These are phyloP conservation scores for Thymelicus sylvestris DNA, from an alignment of 2,888 invertebrate genomes.

Conservation along the genomic window DNA sequence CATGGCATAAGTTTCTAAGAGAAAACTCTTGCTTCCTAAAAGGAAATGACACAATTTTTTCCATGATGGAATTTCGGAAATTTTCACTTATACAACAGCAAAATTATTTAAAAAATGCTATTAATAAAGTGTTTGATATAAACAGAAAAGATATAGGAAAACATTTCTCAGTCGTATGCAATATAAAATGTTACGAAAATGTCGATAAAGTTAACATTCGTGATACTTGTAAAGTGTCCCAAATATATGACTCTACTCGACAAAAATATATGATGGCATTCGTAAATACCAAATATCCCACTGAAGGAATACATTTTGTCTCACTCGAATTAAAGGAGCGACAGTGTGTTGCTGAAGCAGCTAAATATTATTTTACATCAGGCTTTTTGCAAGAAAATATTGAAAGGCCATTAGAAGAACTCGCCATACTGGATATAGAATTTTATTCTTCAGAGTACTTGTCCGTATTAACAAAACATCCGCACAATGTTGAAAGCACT, in stretches of 20 bases:
- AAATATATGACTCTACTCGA: constrained; percentile 76
- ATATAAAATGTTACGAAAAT: constrained; percentile 79
- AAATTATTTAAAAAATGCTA: constrained; percentile 86
- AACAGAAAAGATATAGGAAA: constrained; percentile 86
- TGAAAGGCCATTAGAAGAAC: constrained; percentile 49
- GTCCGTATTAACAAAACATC: constrained; percentile 88
- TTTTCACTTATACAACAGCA: constrained; percentile 94
- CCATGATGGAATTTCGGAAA: constrained; percentile 89
- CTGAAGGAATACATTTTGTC: constrained; percentile 79
- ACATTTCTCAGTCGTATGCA: constrained; percentile 84
- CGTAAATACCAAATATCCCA: constrained; percentile 64
- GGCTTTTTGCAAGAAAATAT: constrained; percentile 63
- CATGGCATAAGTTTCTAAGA: constrained; percentile 90
- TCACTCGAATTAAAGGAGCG: constrained; percentile 76
- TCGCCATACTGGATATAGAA: constrained; percentile 87
- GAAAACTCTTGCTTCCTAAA: constrained; percentile 90
- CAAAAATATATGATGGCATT: constrained; percentile 82
- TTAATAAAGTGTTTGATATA: constrained; percentile 88
- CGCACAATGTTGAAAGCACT: constrained; percentile 66
- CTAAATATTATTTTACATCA: constrained; percentile 82
- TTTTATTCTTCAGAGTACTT: constrained; percentile 90
- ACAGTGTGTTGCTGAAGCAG: constrained; percentile 72
- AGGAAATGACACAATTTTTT: constrained; percentile 88
- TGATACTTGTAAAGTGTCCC: constrained; percentile 71
- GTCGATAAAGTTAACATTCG: constrained; percentile 52